Evolutionary conservation across 2,113 vertebrate genomes (phyloP).

Genomic region (Puffinus mauretanicus): DNA sequence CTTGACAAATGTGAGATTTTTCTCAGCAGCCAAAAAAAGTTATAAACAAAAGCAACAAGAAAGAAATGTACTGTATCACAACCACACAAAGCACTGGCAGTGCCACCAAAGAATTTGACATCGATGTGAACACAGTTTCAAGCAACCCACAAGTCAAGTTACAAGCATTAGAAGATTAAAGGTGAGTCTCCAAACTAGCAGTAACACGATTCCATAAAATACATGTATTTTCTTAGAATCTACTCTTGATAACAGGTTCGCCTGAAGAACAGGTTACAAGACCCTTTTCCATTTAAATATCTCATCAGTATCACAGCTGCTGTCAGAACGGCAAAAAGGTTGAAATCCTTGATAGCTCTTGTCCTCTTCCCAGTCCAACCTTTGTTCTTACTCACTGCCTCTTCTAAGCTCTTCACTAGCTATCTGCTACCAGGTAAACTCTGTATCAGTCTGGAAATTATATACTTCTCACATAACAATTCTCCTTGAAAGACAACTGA

Average conservation of each 20-base stretch:
- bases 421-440: neutral
- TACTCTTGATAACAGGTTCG: neutral
- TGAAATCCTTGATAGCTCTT: neutral
- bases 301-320: neutral
- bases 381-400: neutral
- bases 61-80: neutral
- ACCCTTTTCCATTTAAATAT: neutral
- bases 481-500: neutral
- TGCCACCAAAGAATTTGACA: neutral
- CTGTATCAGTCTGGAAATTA: neutral
- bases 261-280: neutral
- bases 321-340: neutral
- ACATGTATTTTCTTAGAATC: neutral
- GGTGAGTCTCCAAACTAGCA: neutral
- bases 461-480: neutral
- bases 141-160: neutral
- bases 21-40: neutral
- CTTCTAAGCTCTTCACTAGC: neutral
- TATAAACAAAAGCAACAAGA: neutral
- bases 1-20: neutral
- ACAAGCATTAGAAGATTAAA: neutral
- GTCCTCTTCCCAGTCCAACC: neutral
- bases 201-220: neutral
- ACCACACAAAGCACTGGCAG: neutral
- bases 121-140: neutral